These are phyloP conservation scores for Neogale vison DNA, from an alignment of 2,113 vertebrate species.

Conservation along the genomic window DNA sequence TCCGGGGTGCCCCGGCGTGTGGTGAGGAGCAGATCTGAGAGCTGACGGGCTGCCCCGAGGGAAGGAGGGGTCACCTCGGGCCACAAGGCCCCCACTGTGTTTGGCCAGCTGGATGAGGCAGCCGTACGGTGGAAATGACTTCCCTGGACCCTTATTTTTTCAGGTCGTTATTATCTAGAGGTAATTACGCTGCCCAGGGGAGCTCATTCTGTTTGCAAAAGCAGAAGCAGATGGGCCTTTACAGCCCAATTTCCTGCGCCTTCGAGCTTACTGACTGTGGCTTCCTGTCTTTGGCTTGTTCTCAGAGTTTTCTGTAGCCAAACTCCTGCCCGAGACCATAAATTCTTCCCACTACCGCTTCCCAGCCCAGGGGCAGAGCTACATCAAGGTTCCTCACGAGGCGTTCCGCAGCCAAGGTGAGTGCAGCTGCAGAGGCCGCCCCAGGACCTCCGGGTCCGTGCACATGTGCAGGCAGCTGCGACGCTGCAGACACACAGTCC, in stretches of 20 bases:
- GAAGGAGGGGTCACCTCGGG: neutral
- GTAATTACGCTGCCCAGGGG: neutral
- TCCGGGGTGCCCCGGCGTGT: neutral
- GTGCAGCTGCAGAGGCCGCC: conserved; percentile 31
- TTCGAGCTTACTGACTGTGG: neutral
- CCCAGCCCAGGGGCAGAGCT: conserved; percentile 91
- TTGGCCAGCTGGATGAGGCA: neutral
- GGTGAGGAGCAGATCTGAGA: neutral
- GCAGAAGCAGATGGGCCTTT: neutral
- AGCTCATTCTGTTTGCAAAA: neutral
- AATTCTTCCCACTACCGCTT: conserved; percentile 92
- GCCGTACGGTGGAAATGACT: neutral
- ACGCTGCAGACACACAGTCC: neutral
- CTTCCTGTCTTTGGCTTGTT: conserved; percentile 42
- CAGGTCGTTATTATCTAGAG: neutral
- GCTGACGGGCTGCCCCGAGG: neutral
- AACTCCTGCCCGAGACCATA: conserved; percentile 85
- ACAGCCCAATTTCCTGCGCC: neutral
- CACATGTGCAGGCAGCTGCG: accelerated
- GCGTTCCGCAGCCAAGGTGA: conserved; percentile 91
- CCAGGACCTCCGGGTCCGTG: neutral
- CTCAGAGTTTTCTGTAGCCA: conserved; percentile 93
- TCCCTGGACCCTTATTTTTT: neutral
- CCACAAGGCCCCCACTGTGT: accelerated
- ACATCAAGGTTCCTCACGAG: conserved; percentile 92